These are phyloP conservation scores for Lycaena phlaeas DNA, from an alignment of 2,888 invertebrate genomes.

Conservation along the genomic window DNA sequence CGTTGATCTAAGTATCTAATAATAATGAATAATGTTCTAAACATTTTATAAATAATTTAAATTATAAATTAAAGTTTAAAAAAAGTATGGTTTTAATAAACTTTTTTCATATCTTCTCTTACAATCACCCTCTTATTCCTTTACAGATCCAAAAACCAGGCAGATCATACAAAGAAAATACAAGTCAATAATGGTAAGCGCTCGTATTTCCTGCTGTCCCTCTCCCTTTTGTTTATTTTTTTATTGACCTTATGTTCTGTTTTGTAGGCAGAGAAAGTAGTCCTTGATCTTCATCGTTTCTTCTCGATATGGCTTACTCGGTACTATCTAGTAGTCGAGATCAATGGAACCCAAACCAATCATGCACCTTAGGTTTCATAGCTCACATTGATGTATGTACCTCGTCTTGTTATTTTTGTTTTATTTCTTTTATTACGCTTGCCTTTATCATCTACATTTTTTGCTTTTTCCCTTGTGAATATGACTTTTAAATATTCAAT, in stretches of 20 bases:
- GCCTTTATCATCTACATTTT: constrained; percentile 15
- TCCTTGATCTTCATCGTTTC: constrained; percentile 84
- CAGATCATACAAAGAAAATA: constrained; percentile 97
- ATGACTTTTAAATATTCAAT: too few species aligned
- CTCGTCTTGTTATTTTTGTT: constrained; percentile 35
- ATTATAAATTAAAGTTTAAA: too few species aligned
- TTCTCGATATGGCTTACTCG: constrained; percentile 80
- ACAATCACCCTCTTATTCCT: constrained; percentile 7
- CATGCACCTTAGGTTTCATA: constrained; percentile 56
- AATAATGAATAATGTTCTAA: too few species aligned
- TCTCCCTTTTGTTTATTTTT: constrained; percentile 29
- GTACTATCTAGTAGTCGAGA: constrained; percentile 49
- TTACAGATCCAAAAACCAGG: constrained; percentile 97
- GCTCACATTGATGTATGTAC: constrained; percentile 57
- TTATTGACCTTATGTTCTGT: constrained; percentile 46
- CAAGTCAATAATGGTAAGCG: constrained; percentile 96
- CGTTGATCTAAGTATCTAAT: too few species aligned
- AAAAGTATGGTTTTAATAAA: too few species aligned
- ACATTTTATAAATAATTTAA: too few species aligned
- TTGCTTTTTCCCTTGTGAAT: not conserved
- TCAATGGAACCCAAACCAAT: constrained; percentile 45
- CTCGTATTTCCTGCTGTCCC: constrained; percentile 3
- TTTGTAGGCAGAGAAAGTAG: constrained; percentile 83
- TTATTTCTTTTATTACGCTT: constrained; percentile 31
- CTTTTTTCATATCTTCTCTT: too few species aligned